Evolutionary conservation across 2,888 invertebrate genomes (phyloP), one percentile per base, ranked within the genome.

Genomic region (Prosopocoilus inquinatus): DNA sequence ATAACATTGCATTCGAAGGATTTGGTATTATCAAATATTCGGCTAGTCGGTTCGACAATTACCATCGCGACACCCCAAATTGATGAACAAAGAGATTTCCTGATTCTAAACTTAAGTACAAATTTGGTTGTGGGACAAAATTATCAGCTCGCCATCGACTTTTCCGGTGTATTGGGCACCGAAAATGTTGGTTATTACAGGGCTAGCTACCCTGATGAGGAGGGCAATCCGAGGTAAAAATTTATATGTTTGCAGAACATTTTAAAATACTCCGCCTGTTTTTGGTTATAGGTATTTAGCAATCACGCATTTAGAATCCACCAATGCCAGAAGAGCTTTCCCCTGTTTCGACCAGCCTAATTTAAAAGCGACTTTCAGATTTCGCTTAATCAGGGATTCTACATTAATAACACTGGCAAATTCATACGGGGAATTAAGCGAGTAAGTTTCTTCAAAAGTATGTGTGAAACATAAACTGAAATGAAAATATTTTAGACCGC

Each of bases 331-430:
- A 11, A 78, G 77, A 59, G 89, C 86, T 0, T 89, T 90, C 71
- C 90, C 90, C 12, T 85, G 88, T 64, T 89, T 90, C 65, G 90
- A 90, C 66, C 86, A 87, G 59, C 84, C 78, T 0, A 72, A 73
- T 0, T 72, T 73, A 49, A 57, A 68, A 1, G 66, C 79, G 0
- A 67, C 61, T 0, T 75, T 79, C 7, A 67, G 68, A 0, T 77
- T 81, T 38, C 76, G 72, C 0, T 74, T 79, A 53, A 73, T 75
- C n/a, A 60, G 60, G 20, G 16, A 28, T 15, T n/a, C 8, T 8
- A 15, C 7, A 0, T 48, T 54, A 16, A 39, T 35, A 28, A 57
- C 52, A 5, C 57, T 9, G 52, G 53, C 2, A 57, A 57, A 36
- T 8, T n/a, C 4, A 28, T 34, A n/a, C n/a, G n/a, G n/a, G 1